Base-by-base conservation (phyloP, 1,140 invertebrate genomes). In the Cheumatopsyche charites region DNA sequence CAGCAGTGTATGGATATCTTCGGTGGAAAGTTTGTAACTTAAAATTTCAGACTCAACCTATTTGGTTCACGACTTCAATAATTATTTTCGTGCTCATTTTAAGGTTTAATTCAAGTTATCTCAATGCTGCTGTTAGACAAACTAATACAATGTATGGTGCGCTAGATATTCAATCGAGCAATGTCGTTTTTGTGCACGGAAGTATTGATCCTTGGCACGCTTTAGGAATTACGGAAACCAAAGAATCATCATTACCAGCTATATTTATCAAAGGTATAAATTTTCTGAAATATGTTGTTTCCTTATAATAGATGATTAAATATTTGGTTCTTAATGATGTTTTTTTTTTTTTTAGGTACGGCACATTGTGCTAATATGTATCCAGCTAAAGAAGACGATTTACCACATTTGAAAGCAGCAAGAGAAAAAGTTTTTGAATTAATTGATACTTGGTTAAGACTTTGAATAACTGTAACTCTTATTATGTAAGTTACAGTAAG, bases 201-300 rank as follows among this genome's bases (percentile, higher is more conserved):
- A 91, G 91, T 1, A 90, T 96, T 61, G 96, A 98, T 85, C 96
- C 95, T 5, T 97, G 96, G 96, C 94, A 97, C 85, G 91, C 91
- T 1, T 83, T 97, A 26, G 92, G 92, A 42, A 87, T 92, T 17
- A 89, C 83, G 0, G 79, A 86, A 47, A 88, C 90, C 0, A 74
- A 80, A 17, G 84, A 87, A 67, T 79, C 85, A 43, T 74, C 82
- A 58, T 82, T 87, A 3, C 90, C 91, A 17, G 90, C 90, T 5
- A 91, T 93, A 77, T 92, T 85, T 45, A 92, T 93, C 42, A 81
- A 89, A 77, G 91, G 90, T 91, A 80, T 77, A n/a, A n/a, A n/a
- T n/a, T n/a, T n/a, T n/a, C n/a, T 55, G 23, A 17, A 66, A 72
- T 12, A 47, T 62, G 41, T 17, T 12, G 61, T 17, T 36, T 36